Conservation (phyloP, 2,888 invertebrate species). For the Cheilosia vulpina region DNA sequence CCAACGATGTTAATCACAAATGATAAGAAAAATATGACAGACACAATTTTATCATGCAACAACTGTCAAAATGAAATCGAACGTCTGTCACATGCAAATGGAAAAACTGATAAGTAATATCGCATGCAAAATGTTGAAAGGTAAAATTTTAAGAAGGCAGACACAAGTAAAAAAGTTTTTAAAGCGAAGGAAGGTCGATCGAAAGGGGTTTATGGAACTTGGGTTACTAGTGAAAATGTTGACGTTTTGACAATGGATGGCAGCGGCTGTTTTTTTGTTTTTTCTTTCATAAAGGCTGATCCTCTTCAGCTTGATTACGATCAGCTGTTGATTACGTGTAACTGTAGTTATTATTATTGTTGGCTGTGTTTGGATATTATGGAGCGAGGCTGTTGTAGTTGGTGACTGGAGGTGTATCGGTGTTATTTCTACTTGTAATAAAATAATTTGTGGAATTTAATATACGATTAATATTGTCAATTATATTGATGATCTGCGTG, state of each 20-base stretch:
- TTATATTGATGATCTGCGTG: slow-evolving; percentile 80
- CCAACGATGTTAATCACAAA: slow-evolving; percentile 34
- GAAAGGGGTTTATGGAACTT: slow-evolving; percentile 8
- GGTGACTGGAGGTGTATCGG: slow-evolving; percentile 63
- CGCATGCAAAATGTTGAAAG: slow-evolving; percentile 34
- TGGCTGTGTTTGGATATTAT: slow-evolving; percentile 64
- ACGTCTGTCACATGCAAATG: slow-evolving; percentile 23
- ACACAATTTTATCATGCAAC: slow-evolving; percentile 38
- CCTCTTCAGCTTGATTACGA: slow-evolving; percentile 45
- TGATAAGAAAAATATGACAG: slow-evolving; percentile 18
- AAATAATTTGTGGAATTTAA: slow-evolving; percentile 83
- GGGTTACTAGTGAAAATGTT: slow-evolving; percentile 31
- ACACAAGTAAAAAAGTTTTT: slow-evolving; percentile 13
- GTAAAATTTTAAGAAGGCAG: slow-evolving; percentile 14
- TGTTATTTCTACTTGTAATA: slow-evolving; percentile 83
- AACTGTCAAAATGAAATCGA: slow-evolving; percentile 37
- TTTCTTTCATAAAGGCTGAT: slow-evolving; percentile 56
- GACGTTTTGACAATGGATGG: slow-evolving; percentile 25
- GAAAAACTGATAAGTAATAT: neutral
- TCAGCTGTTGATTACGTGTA: slow-evolving; percentile 55
- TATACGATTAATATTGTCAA: slow-evolving; percentile 82
- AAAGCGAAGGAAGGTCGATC: slow-evolving; percentile 30
- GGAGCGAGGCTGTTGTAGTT: slow-evolving; percentile 61
- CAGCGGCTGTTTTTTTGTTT: slow-evolving; percentile 34
- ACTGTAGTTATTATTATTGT: slow-evolving; percentile 55